Conservation (phyloP, 2,113 vertebrate genomes). For the Oryzias woworae region DNA sequence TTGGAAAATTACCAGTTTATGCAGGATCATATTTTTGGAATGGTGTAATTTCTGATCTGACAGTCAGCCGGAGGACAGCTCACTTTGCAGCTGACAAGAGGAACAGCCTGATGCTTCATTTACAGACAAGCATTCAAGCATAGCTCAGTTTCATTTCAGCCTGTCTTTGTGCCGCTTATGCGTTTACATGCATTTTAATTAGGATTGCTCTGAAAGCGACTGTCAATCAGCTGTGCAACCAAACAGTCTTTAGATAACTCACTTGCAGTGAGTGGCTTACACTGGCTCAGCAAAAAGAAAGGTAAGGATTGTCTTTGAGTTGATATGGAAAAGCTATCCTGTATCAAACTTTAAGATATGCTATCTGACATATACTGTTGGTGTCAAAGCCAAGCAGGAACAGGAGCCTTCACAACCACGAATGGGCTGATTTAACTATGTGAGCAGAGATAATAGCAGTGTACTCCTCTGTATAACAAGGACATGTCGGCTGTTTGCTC, state of each 20-base stretch:
- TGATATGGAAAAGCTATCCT: no score
- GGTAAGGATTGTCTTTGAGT: no score
- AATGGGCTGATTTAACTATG: neutral
- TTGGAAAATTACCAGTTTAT: no score
- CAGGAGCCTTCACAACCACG: neutral
- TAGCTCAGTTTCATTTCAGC: neutral
- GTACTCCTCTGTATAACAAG: neutral
- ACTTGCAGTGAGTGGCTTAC: no score
- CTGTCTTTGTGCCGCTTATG: conserved; percentile 1
- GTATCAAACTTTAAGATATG: no score
- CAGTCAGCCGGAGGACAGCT: conserved; percentile 1
- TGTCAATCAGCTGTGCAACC: no score
- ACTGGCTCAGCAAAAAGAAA: no score
- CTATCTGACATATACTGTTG: no score
- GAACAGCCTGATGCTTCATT: conserved; percentile 1
- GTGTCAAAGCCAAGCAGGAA: no score
- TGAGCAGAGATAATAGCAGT: neutral
- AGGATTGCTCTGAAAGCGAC: neutral
- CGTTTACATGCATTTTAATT: conserved; percentile 10
- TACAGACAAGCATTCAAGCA: neutral
- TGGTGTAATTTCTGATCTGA: neutral
- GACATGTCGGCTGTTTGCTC: conserved; percentile 4
- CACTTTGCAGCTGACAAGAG: neutral
- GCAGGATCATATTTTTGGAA: no score
- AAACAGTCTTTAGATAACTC: no score